A percentile compares a stretch with the other conserved stretches of the same genome.
Evolutionary conservation across 2,888 invertebrate species (phyloP).

Genomic region (Cryptocephalus primarius): DNA sequence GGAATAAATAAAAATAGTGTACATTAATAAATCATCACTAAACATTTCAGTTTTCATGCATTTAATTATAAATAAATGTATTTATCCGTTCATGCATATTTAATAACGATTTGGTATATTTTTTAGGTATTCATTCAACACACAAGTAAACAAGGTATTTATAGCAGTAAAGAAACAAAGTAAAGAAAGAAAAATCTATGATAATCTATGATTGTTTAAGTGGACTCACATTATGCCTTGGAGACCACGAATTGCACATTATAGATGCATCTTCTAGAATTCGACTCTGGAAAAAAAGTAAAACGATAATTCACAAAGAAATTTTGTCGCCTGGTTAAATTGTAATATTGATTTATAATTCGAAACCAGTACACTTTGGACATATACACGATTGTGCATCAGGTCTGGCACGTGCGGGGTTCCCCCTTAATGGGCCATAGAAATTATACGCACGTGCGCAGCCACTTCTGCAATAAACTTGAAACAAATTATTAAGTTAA

Average conservation of each 20-base stretch:
- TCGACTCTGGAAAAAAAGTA: conserved; percentile 60
- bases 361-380: not conserved
- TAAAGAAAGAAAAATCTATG: conserved; percentile 2
- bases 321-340: not conserved
- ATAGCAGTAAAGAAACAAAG: conserved; percentile 2
- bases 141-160: not conserved
- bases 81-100: too few species aligned
- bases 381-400: not conserved
- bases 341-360: not conserved
- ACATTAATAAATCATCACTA: too few species aligned
- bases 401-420: not conserved
- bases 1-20: too few species aligned
- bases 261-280: conserved; percentile 82
- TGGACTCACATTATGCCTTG: conserved; percentile 76
- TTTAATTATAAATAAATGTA: too few species aligned
- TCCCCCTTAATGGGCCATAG: conserved; percentile 10
- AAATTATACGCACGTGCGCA: conserved; percentile 16
- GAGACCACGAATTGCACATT: conserved; percentile 88
- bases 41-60: too few species aligned
- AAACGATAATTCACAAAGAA: not conserved
- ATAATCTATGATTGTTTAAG: not conserved
- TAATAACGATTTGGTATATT: too few species aligned
- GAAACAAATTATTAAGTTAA: conserved; percentile 19
- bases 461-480: conserved; percentile 17
- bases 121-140: too few species aligned